Percentiles rank a stretch among this genome's conserved stretches.
Conservation (phyloP, 2,797 vertebrate species). For the Tokudaia muenninki region DNA sequence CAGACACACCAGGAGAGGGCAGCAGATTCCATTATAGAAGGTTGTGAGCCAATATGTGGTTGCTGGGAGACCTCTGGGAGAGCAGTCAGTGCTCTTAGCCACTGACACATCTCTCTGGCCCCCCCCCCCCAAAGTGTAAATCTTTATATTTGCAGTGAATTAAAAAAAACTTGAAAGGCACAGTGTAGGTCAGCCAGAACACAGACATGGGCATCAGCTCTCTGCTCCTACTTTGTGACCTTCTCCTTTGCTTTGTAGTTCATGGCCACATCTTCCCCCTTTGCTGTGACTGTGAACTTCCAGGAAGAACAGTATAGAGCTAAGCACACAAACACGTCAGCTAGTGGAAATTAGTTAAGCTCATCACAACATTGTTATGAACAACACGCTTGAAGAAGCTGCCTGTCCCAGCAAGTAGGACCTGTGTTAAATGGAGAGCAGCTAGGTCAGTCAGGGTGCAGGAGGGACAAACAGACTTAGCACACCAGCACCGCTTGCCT, state of each 20-base stretch:
- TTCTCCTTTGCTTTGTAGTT: neutral
- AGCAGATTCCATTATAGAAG: too few species aligned
- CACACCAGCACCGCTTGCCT: neutral
- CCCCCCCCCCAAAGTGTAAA: too few species aligned
- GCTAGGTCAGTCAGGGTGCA: too few species aligned
- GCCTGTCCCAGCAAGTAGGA: neutral
- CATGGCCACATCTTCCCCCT: neutral
- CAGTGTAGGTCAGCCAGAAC: neutral
- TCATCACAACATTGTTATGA: neutral
- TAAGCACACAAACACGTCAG: neutral
- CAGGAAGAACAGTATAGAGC: neutral
- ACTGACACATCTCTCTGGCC: too few species aligned
- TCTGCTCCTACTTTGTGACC: neutral
- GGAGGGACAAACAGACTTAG: neutral
- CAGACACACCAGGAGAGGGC: too few species aligned
- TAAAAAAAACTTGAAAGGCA: neutral
- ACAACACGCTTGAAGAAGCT: neutral
- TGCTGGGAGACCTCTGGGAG: too few species aligned
- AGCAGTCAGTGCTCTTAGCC: too few species aligned
- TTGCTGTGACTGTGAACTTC: neutral
- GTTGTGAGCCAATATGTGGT: too few species aligned
- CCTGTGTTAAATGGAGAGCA: neutral
- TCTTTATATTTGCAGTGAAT: neutral
- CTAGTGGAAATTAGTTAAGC: too few species aligned
- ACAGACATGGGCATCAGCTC: neutral